Percentiles rank a stretch among this genome's conserved stretches.
phyloP scores from a whole-genome alignment of 2,797 vertebrate species.

The Crypturellus tataupa region DNA sequence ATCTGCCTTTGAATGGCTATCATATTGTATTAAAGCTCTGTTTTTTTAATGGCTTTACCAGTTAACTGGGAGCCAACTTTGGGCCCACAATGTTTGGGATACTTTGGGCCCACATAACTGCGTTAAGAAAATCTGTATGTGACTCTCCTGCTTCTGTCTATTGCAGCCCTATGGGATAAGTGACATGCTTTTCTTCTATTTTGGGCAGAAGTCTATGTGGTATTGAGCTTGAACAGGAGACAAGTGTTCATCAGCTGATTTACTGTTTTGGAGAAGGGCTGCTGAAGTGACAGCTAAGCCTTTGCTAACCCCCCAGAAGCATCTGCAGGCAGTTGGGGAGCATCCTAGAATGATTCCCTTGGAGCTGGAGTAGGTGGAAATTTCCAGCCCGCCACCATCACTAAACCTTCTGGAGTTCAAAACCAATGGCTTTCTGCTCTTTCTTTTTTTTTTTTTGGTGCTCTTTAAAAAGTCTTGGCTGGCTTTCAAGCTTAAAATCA shows the following conservation, averaged over 20 bases:
- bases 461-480: conserved; percentile 65
- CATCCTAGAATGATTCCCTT: neutral
- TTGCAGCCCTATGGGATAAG: neutral
- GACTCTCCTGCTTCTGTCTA: neutral
- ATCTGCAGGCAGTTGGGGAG: neutral
- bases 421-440: neutral
- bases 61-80: neutral
- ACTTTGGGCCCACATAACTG: neutral
- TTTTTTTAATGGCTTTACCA: neutral
- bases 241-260: neutral
- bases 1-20: neutral
- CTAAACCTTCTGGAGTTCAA: neutral
- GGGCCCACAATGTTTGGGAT: too few relatives aligned
- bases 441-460: neutral
- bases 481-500: conserved; percentile 68
- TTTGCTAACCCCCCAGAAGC: neutral
- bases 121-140: neutral
- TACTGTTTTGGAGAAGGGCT: neutral
- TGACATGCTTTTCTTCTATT: neutral
- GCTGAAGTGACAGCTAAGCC: neutral
- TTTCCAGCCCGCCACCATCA: neutral
- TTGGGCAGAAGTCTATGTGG: neutral
- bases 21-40: neutral
- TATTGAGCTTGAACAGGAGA: neutral
- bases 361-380: neutral